Evolutionary conservation across 1,140 invertebrate species (phyloP), one percentile per base, ranked within the genome.

Genomic region (Drosophila sulfurigaster): DNA sequence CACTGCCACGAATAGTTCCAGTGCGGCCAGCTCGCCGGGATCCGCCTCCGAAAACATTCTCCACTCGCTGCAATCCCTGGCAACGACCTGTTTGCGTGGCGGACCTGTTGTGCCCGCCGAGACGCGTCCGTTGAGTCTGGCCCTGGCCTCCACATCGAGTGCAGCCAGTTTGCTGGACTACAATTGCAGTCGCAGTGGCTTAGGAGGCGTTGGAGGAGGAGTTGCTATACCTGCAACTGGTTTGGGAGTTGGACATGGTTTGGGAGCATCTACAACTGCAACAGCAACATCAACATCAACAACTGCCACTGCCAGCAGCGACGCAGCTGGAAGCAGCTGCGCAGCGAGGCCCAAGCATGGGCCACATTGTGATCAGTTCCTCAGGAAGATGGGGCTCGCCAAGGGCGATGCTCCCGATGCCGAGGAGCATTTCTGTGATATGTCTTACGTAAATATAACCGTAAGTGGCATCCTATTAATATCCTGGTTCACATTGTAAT

Each of bases 341-440:
- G 43, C 48, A 65, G 65, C 59, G 28, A 64, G 81, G 81, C 73
- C 91, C 92, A 71, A 91, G 46, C 91, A 91, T 41, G 92, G 92
- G 78, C 92, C 92, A 80, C 92, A 93, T 82, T 93, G 92, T 92
- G 92, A 92, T 87, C 91, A 92, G 82, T 93, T 93, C 82, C 85
- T 93, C 75, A 90, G 78, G 46, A 93, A 93, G 80, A 83, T 93
- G 81, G 92, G 92, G 43, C 82, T 93, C 32, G 78, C 88, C 77
- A 92, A 93, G 78, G 85, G 85, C 62, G 87, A 91, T 38, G 68
- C 59, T 52, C 57, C 78, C 57, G 92, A 93, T 45, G 56, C 81
- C 85, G 92, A 93, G 86, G 92, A 92, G 66, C 92, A 93, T 79
- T 69, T 90, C 88, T 93, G 92, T 93, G 92, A 91, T 92, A 91